Conservation (phyloP, 2,113 vertebrate genomes). For the Helogale parvula region DNA sequence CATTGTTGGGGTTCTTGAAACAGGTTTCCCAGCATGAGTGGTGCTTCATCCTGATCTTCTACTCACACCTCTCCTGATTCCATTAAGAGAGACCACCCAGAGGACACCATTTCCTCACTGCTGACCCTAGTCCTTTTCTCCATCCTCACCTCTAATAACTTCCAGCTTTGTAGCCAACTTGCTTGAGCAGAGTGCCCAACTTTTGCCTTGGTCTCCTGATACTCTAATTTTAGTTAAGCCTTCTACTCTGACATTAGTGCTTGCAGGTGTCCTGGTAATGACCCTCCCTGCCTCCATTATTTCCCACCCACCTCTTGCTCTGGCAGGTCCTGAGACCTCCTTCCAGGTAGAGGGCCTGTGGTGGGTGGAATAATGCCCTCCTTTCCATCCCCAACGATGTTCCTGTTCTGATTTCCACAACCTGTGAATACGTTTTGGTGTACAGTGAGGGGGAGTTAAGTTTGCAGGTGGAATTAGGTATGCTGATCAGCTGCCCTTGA, state of each 20-base stretch:
- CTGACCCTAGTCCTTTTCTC: not conserved
- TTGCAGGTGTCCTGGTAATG: not conserved
- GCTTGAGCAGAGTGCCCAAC: not conserved
- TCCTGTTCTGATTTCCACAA: not conserved
- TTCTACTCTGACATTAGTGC: not conserved
- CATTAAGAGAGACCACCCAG: too few relatives aligned
- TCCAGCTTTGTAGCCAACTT: not conserved
- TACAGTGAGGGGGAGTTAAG: not conserved
- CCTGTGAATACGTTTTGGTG: not conserved
- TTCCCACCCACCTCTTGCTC: not conserved
- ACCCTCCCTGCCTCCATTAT: not conserved
- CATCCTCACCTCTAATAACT: not conserved
- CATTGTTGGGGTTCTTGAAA: not conserved
- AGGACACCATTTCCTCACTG: not conserved
- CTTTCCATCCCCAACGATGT: not conserved
- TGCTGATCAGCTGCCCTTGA: not conserved
- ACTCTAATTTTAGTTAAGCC: not conserved
- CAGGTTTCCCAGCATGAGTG: not conserved
- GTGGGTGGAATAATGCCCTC: not conserved
- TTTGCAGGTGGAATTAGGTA: not conserved
- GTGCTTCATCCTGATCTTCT: not conserved
- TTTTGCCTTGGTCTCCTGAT: not conserved
- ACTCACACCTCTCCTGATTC: not conserved
- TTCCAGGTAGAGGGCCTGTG: not conserved
- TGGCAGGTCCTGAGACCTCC: not conserved